phyloP scores from a whole-genome alignment of 2,797 vertebrate species.

The Bufotes viridis region DNA sequence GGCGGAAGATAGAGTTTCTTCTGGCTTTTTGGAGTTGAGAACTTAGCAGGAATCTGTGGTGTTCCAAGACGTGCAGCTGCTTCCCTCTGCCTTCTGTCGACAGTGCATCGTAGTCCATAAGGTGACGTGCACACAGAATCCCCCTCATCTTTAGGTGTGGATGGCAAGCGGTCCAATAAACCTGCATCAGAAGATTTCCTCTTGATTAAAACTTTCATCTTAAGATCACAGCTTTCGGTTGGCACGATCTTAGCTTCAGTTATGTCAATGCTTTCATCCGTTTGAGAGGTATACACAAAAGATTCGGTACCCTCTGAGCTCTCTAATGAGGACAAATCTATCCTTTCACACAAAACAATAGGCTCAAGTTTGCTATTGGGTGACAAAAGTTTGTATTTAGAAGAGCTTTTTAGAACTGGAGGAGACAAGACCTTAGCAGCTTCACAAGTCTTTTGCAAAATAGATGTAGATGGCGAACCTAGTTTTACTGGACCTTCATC shows the following conservation, averaged over 20 bases:
- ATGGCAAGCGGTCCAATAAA: background rate
- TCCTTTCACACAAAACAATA: constrained; percentile 59
- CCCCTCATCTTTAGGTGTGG: constrained; percentile 15
- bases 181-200: constrained; percentile 70
- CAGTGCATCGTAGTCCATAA: constrained; percentile 79
- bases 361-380: background rate
- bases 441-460: background rate
- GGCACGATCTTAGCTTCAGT: constrained; percentile 70
- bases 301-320: constrained; percentile 62
- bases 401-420: background rate
- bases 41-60: constrained; percentile 62
- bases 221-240: constrained; percentile 67
- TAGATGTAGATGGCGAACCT: background rate
- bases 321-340: constrained; percentile 67
- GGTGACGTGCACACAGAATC: constrained; percentile 61
- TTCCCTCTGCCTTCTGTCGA: constrained; percentile 82
- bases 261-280: constrained; percentile 71
- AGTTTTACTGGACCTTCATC: background rate
- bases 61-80: constrained; percentile 79
- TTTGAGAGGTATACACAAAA: constrained; percentile 66
- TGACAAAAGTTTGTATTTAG: background rate
- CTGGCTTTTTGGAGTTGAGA: constrained; percentile 69
- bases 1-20: constrained; percentile 60
- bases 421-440: background rate
- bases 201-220: constrained; percentile 72